Evolutionary conservation across 2,888 invertebrate species (phyloP).

Genomic region (Carcina quercana): DNA sequence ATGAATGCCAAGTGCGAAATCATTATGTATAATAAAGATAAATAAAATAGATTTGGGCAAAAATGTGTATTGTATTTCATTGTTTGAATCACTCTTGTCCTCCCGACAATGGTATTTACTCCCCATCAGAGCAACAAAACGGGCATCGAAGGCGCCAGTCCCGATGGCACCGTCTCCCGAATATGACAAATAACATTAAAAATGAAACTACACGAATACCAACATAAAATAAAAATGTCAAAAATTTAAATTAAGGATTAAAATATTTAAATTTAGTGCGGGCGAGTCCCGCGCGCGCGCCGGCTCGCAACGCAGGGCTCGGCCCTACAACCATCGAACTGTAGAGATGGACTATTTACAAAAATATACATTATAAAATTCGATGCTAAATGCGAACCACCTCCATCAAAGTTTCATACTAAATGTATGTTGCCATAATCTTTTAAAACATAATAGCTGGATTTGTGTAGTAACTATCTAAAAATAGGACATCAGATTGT

Average conservation of each 20-base stretch:
- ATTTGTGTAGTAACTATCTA: no score
- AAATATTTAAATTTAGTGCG: conserved; percentile 75
- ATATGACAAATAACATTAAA: conserved; percentile 74
- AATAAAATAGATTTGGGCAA: no score
- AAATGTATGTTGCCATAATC: no score
- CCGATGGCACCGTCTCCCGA: conserved; percentile 50
- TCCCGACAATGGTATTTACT: conserved; percentile 10
- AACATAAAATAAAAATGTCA: conserved; percentile 75
- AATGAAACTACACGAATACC: conserved; percentile 72
- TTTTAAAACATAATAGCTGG: no score
- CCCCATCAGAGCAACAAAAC: conserved; percentile 25
- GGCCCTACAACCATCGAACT: conserved; percentile 20
- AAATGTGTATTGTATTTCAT: no score
- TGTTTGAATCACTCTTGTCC: no score
- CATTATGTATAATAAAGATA: no score
- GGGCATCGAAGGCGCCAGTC: conserved; percentile 57
- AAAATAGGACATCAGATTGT: no score
- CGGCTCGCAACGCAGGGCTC: conserved; percentile 28
- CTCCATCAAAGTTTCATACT: no score
- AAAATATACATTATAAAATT: no score
- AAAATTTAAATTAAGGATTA: conserved; percentile 76
- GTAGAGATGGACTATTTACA: conserved; percentile 39
- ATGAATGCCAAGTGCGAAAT: no score
- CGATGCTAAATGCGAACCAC: no score
- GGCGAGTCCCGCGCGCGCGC: conserved; percentile 50